phyloP scores from a whole-genome alignment of 2,797 vertebrate genomes.

The Glyptemys insculpta region DNA sequence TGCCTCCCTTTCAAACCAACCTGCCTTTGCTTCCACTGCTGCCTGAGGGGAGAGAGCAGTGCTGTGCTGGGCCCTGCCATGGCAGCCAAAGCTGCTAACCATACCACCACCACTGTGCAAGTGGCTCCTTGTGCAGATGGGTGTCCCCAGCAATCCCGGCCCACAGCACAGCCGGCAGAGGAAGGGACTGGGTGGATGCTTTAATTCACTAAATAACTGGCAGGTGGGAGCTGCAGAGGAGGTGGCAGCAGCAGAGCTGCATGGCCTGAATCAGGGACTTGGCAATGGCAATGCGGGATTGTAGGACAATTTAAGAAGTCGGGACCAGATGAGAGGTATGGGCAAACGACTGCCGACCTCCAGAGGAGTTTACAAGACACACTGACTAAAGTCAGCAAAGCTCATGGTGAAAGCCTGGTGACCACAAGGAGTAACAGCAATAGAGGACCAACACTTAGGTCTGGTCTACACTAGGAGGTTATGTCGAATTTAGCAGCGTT shows the following conservation, averaged over 20 bases:
- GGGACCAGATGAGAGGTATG: neutral
- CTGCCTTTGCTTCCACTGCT: neutral
- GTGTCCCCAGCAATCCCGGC: neutral
- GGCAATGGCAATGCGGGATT: too few species aligned
- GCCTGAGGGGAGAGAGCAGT: neutral
- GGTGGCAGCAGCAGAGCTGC: neutral
- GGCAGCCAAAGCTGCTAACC: neutral
- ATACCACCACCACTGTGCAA: too few species aligned
- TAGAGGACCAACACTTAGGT: neutral
- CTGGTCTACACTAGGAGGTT: too few species aligned
- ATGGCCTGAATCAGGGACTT: too few species aligned
- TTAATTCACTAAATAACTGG: too few species aligned
- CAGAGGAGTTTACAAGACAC: neutral
- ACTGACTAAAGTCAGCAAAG: neutral
- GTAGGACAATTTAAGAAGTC: neutral
- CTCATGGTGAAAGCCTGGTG: neutral
- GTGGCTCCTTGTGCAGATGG: neutral
- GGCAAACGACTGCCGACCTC: neutral
- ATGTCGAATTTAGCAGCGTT: too few species aligned
- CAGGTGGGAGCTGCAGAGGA: neutral
- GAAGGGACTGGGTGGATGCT: neutral
- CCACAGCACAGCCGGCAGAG: neutral
- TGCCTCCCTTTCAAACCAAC: constrained; percentile 10
- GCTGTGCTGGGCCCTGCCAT: neutral
- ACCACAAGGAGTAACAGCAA: neutral